phyloP scores from a whole-genome alignment of 2,797 vertebrate genomes.

The Pseudocheirus occidentalis region DNA sequence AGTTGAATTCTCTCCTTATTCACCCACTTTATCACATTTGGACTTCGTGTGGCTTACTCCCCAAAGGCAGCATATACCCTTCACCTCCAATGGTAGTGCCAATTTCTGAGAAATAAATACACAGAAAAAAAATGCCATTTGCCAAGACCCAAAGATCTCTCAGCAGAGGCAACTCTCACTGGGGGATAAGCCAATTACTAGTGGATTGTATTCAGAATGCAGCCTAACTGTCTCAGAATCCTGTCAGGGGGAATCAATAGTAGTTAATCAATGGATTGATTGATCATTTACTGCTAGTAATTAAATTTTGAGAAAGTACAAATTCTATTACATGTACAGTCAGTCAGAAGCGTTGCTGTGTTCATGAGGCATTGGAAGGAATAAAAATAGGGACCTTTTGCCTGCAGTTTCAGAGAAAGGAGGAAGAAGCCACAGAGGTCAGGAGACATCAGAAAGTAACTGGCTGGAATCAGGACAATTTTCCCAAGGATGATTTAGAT shows the following conservation, averaged over 20 bases:
- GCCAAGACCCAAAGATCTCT: slow-evolving; percentile 67
- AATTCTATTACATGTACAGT: slow-evolving; percentile 62
- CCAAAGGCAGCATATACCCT: slow-evolving; percentile 25
- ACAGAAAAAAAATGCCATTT: slow-evolving; percentile 72
- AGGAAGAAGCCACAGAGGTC: background rate
- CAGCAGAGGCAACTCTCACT: slow-evolving; percentile 13
- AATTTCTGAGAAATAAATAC: slow-evolving; percentile 67
- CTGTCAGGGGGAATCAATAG: slow-evolving; percentile 70
- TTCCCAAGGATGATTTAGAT: background rate
- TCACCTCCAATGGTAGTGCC: slow-evolving; percentile 50
- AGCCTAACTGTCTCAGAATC: slow-evolving; percentile 60
- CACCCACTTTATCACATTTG: background rate
- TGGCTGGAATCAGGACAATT: background rate
- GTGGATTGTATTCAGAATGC: slow-evolving; percentile 67
- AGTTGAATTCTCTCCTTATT: background rate
- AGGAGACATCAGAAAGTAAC: background rate
- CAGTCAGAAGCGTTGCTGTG: slow-evolving; percentile 40
- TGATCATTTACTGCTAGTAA: slow-evolving; percentile 72
- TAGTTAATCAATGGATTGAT: slow-evolving; percentile 76
- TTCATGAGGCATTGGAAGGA: background rate
- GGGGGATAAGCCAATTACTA: slow-evolving; percentile 67
- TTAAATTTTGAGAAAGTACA: slow-evolving; percentile 66
- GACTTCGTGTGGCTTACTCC: slow-evolving; percentile 51
- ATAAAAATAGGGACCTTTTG: slow-evolving; percentile 46
- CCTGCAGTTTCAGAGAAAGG: background rate